Conservation (phyloP, 2,797 vertebrate genomes). For the Phrynocephalus forsythii region DNA sequence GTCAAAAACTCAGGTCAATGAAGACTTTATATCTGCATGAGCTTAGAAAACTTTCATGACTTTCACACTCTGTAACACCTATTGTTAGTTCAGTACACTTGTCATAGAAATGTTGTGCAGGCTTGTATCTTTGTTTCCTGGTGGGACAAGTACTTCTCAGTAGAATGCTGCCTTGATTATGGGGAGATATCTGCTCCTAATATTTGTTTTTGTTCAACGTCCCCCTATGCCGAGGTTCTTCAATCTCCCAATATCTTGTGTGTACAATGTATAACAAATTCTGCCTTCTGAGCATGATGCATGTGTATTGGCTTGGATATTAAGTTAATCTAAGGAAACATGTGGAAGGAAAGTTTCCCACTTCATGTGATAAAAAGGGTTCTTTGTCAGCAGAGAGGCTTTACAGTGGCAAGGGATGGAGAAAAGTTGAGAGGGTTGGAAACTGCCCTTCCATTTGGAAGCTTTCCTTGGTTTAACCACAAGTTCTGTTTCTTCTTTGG, state of each 20-base stretch:
- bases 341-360: neutral
- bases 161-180: conserved; percentile 20
- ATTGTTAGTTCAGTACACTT: no score
- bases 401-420: no score
- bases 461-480: accelerated
- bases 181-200: conserved; percentile 2
- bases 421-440: neutral
- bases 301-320: neutral
- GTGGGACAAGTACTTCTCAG: conserved; percentile 21
- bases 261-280: neutral
- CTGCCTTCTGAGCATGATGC: accelerated
- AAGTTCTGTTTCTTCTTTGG: conserved; percentile 23
- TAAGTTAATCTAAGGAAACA: neutral
- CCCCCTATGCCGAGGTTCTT: neutral
- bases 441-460: neutral
- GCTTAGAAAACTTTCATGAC: neutral
- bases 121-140: neutral
- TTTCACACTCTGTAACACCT: neutral
- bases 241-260: neutral
- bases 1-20: neutral
- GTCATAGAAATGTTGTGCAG: neutral
- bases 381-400: no score
- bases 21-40: neutral
- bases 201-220: neutral
- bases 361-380: neutral